Percentiles rank a stretch among this genome's conserved stretches.
Evolutionary conservation across 2,888 invertebrate genomes (phyloP).

Genomic region (Neocrepidodera transversa): DNA sequence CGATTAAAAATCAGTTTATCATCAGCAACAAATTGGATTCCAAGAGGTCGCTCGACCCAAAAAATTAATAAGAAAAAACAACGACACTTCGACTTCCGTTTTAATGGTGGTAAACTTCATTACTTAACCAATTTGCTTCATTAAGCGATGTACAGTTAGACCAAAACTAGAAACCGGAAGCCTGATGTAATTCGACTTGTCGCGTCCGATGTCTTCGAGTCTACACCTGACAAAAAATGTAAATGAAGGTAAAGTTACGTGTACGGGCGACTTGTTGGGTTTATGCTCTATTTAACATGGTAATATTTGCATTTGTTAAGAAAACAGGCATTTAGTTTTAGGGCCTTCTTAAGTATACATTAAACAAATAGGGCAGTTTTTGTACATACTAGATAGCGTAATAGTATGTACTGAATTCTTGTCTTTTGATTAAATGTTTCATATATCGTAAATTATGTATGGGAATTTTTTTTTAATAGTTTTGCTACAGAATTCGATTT

Average conservation of each 20-base stretch:
- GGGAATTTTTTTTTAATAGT: no score
- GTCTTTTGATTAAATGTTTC: no score
- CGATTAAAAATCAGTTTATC: not conserved
- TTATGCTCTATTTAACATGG: slow-evolving; percentile 1
- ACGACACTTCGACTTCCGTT: slow-evolving; percentile 17
- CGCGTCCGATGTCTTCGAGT: slow-evolving; percentile 18
- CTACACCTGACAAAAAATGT: slow-evolving; percentile 10
- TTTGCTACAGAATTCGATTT: no score
- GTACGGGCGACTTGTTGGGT: not conserved
- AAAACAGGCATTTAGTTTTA: not conserved
- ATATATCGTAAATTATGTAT: no score
- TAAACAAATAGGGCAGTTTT: no score
- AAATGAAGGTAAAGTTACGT: slow-evolving; percentile 4
- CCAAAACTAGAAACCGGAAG: slow-evolving; percentile 27
- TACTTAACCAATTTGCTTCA: slow-evolving; percentile 22
- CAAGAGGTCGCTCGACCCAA: not conserved
- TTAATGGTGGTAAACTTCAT: slow-evolving; percentile 12
- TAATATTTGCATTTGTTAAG: not conserved
- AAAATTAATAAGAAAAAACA: slow-evolving; percentile 6
- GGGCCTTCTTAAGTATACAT: no score
- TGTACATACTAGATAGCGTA: no score
- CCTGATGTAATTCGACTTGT: slow-evolving; percentile 19
- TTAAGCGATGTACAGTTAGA: slow-evolving; percentile 25
- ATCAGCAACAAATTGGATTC: not conserved
- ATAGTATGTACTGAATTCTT: no score